Evolutionary conservation across 2,888 invertebrate species (phyloP).

Genomic region (Luperina nickerlii): DNA sequence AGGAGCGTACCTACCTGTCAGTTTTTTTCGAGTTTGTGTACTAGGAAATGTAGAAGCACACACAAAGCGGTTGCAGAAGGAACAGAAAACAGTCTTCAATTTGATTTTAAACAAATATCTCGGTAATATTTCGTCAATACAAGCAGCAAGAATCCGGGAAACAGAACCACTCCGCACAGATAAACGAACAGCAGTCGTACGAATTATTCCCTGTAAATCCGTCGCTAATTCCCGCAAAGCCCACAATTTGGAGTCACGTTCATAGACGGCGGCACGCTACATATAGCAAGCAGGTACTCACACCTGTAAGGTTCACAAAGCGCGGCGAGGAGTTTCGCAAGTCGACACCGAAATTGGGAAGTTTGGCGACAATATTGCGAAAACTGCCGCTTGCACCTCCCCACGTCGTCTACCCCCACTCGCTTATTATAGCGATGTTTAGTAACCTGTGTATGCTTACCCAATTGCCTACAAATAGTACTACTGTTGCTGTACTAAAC

Average conservation of each 20-base stretch:
- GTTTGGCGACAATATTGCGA: conserved; percentile 86
- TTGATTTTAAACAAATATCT: conserved; percentile 11
- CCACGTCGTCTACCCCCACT: conserved; percentile 62
- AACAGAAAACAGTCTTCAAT: neutral
- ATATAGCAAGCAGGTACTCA: conserved; percentile 66
- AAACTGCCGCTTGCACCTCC: conserved; percentile 79
- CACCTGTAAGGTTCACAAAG: conserved; percentile 81
- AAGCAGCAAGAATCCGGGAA: conserved; percentile 30
- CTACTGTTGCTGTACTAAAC: conserved; percentile 17
- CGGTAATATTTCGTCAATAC: conserved; percentile 2
- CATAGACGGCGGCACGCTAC: conserved; percentile 69
- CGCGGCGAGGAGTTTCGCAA: conserved; percentile 86
- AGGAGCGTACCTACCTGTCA: conserved; percentile 52
- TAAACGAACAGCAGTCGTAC: conserved; percentile 65
- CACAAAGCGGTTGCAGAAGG: neutral
- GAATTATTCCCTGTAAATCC: conserved; percentile 83
- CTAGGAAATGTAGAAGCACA: neutral
- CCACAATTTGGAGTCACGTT: conserved; percentile 83
- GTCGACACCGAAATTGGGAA: conserved; percentile 88
- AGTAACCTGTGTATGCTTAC: conserved; percentile 54
- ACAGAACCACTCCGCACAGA: conserved; percentile 46
- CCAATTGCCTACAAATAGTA: conserved; percentile 38
- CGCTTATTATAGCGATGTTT: conserved; percentile 63
- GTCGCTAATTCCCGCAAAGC: conserved; percentile 84
- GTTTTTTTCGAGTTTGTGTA: conserved; percentile 18